Evolutionary conservation across 53 echinoderm and acorn worm species (phyloP), one percentile per base, ranked within the genome.

Genomic region (Apostichopus leukothele): DNA sequence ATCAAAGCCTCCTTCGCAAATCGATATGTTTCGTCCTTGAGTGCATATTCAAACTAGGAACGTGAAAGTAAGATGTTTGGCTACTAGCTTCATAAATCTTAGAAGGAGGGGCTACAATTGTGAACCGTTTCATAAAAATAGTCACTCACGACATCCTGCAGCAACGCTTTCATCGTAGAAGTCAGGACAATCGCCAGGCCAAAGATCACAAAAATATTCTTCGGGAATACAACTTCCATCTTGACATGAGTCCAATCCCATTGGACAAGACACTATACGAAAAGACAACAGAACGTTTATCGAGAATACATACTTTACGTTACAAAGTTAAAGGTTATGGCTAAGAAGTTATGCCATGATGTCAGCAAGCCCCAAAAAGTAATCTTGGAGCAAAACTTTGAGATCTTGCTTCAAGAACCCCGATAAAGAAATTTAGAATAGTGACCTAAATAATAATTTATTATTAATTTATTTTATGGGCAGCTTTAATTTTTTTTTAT

Each of bases 141-240:
- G 8, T 76, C 74, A 76, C 90, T 86, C 86, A 90, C 90, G 51
- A 86, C 90, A 90, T 27, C 90, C 90, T 52, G 90, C 90, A 53
- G 84, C 90, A 27, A 90, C 86, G 61, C 84, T 73, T 86, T 90
- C 90, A 86, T 90, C 90, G 74, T 90, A 90, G 23, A 86, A 86
- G 60, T 90, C 78, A 20, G 61, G 61, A 86, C 90, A 90, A 76
- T 90, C 86, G 14, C 75, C 84, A 22, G 86, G 86, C 89, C 89
- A 89, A 19, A 76, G 23, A 60, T 90, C 90, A 86, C 90, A 90
- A 51, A 90, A 90, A 50, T 86, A 86, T 19, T 27, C 50, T 57
- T 86, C 86, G 76, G 86, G 76, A 50, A 90, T 61, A 51, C 90
- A 90, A 53, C 76, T 86, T 21, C 14, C 52, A 54, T 86, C 90